Evolutionary conservation across 1,140 invertebrate species (phyloP).

Genomic region (Drosophila yakuba): DNA sequence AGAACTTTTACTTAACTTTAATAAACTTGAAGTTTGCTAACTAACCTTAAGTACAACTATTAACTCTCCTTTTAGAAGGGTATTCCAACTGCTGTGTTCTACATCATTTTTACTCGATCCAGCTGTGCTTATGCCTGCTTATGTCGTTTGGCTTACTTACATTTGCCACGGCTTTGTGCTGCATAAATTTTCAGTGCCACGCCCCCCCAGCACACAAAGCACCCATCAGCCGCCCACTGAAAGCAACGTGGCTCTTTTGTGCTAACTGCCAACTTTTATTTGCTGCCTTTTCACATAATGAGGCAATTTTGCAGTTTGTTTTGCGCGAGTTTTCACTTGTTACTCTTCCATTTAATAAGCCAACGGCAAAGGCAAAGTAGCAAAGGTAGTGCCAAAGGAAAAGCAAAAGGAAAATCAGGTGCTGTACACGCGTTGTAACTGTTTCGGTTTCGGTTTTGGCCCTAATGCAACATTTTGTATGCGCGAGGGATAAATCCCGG

Average conservation of each 20-base stretch:
- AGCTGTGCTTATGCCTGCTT: slow-evolving; percentile 75
- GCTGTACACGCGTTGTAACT: not conserved
- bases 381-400: not conserved
- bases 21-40: no score
- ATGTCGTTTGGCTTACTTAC: slow-evolving; percentile 81
- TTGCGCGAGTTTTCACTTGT: slow-evolving; percentile 58
- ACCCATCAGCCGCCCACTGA: not conserved
- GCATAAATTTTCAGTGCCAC: slow-evolving; percentile 70
- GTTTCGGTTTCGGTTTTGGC: slow-evolving; percentile 7
- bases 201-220: slow-evolving; percentile 1
- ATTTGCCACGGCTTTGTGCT: slow-evolving; percentile 78
- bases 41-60: no score
- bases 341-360: slow-evolving; percentile 59
- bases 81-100: slow-evolving; percentile 12
- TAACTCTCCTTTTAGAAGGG: not conserved
- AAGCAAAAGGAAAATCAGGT: not conserved
- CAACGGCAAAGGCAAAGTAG: slow-evolving; percentile 12
- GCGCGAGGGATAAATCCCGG: slow-evolving; percentile 56
- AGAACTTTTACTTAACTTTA: no score
- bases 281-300: slow-evolving; percentile 70
- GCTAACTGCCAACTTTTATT: slow-evolving; percentile 75
- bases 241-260: slow-evolving; percentile 66
- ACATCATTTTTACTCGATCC: slow-evolving; percentile 17
- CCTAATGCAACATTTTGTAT: slow-evolving; percentile 64
- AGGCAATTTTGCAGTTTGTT: slow-evolving; percentile 70